phyloP scores from a whole-genome alignment of 2,888 invertebrate species.

The Nomada goodeniana region DNA sequence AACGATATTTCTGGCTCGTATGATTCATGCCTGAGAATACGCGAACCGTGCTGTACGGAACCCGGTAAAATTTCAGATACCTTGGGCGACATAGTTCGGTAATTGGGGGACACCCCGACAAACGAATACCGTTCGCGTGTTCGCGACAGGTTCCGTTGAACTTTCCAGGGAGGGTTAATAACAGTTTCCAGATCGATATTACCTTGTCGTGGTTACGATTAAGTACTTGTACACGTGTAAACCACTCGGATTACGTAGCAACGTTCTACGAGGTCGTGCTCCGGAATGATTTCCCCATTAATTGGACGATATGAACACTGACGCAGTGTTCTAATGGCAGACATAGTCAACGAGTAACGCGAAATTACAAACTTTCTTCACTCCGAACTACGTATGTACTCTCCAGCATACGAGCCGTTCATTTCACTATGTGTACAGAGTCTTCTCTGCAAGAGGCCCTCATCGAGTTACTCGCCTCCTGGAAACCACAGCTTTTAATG shows the following conservation, averaged over 20 bases:
- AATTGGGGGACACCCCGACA: slow-evolving; percentile 17
- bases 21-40: slow-evolving; percentile 61
- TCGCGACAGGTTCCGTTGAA: slow-evolving; percentile 57
- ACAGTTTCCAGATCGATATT: slow-evolving; percentile 48
- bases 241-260: background rate
- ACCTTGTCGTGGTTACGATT: slow-evolving; percentile 14
- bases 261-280: background rate
- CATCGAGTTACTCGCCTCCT: background rate
- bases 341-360: slow-evolving; percentile 1
- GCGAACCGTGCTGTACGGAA: slow-evolving; percentile 8
- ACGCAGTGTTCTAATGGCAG: background rate
- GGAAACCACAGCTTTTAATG: background rate
- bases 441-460: too few species aligned
- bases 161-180: slow-evolving; percentile 42
- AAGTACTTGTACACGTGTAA: background rate
- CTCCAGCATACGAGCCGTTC: too few species aligned
- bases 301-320: background rate
- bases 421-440: too few species aligned
- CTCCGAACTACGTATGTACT: too few species aligned
- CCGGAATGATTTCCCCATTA: background rate
- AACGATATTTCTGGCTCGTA: slow-evolving; percentile 62
- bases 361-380: background rate
- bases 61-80: slow-evolving; percentile 33
- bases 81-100: slow-evolving; percentile 27
- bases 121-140: slow-evolving; percentile 2